Evolutionary conservation across 2,888 invertebrate species (phyloP).

Genomic region (Zonitis immaculata): DNA sequence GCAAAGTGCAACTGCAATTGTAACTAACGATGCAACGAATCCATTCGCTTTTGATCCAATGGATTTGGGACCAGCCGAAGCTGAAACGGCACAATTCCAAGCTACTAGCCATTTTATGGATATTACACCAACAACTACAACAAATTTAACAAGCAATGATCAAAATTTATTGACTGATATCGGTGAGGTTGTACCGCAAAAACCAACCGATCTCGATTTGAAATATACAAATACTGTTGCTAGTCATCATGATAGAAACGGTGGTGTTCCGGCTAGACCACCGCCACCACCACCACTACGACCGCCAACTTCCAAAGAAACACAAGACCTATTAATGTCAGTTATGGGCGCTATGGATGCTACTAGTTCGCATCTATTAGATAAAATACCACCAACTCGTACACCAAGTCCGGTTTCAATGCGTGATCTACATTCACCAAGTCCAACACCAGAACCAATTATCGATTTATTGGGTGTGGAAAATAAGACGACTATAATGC

Average conservation of each 20-base stretch:
- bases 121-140: constrained; percentile 2
- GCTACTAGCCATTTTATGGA: constrained; percentile 5
- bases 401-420: constrained; percentile 85
- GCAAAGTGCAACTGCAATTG: constrained; percentile 43
- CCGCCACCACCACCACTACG: constrained; percentile 48
- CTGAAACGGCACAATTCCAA: constrained; percentile 22
- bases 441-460: constrained; percentile 70
- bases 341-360: constrained; percentile 88
- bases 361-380: constrained; percentile 76
- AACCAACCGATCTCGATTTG: constrained; percentile 48
- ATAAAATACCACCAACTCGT: constrained; percentile 77
- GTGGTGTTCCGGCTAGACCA: constrained; percentile 30
- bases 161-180: constrained; percentile 21
- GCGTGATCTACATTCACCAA: constrained; percentile 76
- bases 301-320: constrained; percentile 69
- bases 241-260: constrained; percentile 18
- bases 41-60: constrained; percentile 59
- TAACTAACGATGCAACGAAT: constrained; percentile 52
- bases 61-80: constrained; percentile 43
- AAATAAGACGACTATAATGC: constrained; percentile 32
- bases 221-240: constrained; percentile 41
- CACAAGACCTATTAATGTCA: constrained; percentile 77
- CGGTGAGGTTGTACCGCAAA: constrained; percentile 33
- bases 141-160: constrained; percentile 9
- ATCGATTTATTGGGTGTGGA: constrained; percentile 62